Percentiles rank a stretch among this genome's conserved stretches.
Conservation (phyloP, 2,113 vertebrate species). For the Lepus timidus region DNA sequence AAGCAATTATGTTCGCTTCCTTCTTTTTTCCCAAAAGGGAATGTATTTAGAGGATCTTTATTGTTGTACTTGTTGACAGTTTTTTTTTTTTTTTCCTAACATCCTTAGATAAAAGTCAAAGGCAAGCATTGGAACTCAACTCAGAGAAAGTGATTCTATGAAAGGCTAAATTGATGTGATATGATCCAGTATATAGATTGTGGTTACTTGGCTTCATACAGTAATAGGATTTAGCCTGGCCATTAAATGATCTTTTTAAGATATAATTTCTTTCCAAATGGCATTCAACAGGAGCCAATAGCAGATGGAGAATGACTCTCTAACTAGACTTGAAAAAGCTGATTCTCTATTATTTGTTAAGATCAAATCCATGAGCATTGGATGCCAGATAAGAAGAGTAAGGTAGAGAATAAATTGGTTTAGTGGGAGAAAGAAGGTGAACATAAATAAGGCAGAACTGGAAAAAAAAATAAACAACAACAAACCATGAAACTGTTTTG, state of each 20-base stretch:
- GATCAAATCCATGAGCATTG: constrained; percentile 64
- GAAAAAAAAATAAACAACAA: neutral
- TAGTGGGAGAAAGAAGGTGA: neutral
- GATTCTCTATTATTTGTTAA: constrained; percentile 70
- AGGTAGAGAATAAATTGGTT: constrained; percentile 64
- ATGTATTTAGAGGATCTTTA: neutral
- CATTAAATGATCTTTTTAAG: constrained; percentile 53
- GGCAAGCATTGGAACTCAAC: neutral
- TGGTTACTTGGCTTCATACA: constrained; percentile 10
- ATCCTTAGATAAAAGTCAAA: constrained; percentile 1
- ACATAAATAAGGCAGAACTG: constrained; percentile 15
- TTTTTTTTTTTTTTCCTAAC: neutral
- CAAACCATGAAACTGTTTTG: neutral
- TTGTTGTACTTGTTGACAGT: neutral
- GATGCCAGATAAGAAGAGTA: constrained; percentile 52
- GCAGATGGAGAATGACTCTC: constrained; percentile 14
- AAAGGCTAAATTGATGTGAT: neutral
- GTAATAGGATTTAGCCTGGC: constrained; percentile 44
- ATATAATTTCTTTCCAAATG: constrained; percentile 55
- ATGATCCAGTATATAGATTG: neutral
- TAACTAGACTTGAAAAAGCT: neutral
- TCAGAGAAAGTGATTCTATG: neutral
- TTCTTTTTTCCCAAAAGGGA: neutral
- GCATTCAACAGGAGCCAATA: neutral
- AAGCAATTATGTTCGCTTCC: neutral